Base-by-base conservation (phyloP, 2,888 invertebrate genomes). In the Philaethria dido region DNA sequence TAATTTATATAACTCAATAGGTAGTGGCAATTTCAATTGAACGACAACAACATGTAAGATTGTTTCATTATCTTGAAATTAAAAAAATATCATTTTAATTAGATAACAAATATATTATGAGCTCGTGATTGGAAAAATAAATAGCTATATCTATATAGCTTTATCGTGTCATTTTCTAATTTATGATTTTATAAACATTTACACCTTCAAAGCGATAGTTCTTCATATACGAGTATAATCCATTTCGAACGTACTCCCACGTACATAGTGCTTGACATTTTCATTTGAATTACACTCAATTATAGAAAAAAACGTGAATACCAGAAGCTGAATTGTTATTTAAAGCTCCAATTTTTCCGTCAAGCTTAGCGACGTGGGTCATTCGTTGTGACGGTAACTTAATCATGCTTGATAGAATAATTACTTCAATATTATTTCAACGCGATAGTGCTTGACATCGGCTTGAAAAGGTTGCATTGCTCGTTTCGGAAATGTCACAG, bases 361-460 rank as follows among this genome's bases (percentile, higher is more conserved):
- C 69, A 60, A 63, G 52, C 36, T 29, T n/a, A 45, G 47, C 45
- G 47, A 63, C 60, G 20, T 48, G 47, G 39, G n/a, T 52, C 52
- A 61, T 61, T 55, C 45, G 29, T 50, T 39, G 61, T n/a, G 20
- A 22, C 36, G 25, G 11, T 42, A 36, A 55, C 64, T 62, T 25
- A 44, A 62, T 64, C 62, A 54, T 42, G 18, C 25, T 66, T 62
- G 57, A 64, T 54, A 48, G 66, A 62, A 59, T 65, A 66, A 66
- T 69, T 54, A 48, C 45, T 20, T 4, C 22, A n/a, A 18, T 6
- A 20, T 36, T 33, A 33, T 6, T 36, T 13, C 14, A 20, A 20
- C 14, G n/a, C n/a, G 22, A 20, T 22, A 20, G 11, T 14, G 36
- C 22, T 39, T 39, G 22, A 39, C 11, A 42, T 57, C 39, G 11